Conservation (phyloP, 2,888 invertebrate genomes). For the Amaurobius ferox region DNA sequence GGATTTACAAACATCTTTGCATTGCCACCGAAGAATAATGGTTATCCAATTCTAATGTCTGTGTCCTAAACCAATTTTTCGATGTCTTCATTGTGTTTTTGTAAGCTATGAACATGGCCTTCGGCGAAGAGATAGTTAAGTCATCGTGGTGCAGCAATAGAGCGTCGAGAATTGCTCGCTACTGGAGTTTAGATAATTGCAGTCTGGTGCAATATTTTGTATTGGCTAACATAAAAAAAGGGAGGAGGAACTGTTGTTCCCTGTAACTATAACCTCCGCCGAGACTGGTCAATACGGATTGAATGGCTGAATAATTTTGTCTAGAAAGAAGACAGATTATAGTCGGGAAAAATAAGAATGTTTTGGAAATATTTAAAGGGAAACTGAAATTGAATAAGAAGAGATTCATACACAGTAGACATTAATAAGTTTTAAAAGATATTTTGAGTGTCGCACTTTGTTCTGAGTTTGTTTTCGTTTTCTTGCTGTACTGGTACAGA, state of each 20-base stretch:
- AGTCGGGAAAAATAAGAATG: too few relatives aligned
- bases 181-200: slow-evolving; percentile 10
- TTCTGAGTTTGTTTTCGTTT: too few relatives aligned
- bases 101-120: slow-evolving; percentile 1
- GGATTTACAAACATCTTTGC: too few relatives aligned
- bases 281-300: not conserved
- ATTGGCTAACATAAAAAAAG: not conserved
- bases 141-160: not conserved
- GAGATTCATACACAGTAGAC: too few relatives aligned
- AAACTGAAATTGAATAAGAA: too few relatives aligned
- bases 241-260: not conserved
- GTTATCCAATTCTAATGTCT: not conserved
- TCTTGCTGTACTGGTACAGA: too few relatives aligned
- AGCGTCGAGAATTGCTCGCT: slow-evolving; percentile 5
- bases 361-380: too few relatives aligned
- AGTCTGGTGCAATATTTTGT: not conserved
- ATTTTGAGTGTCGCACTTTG: too few relatives aligned
- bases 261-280: not conserved
- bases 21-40: not conserved
- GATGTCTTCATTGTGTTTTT: slow-evolving; percentile 14
- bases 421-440: too few relatives aligned
- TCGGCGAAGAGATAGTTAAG: slow-evolving; percentile 5
- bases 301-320: not conserved
- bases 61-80: not conserved
- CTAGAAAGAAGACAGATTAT: not conserved